Evolutionary conservation across 2,797 vertebrate species (phyloP), one percentile per base, ranked within the genome.

Genomic region (Ctenopoma multispine): DNA sequence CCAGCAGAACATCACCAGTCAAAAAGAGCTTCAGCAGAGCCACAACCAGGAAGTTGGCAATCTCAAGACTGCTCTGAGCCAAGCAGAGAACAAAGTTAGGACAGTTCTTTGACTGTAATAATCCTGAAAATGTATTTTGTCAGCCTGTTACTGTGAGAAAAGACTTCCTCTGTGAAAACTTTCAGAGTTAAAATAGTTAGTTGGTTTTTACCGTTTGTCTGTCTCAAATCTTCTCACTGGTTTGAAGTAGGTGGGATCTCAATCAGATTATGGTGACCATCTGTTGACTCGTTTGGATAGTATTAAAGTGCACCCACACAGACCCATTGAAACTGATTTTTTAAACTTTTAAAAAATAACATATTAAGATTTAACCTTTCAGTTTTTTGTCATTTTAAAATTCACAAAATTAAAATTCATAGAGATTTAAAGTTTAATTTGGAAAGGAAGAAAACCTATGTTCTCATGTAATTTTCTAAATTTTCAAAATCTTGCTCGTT

Each of bases 31-130:
- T 0, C 90, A 92, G 49, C 90, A 91, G 51, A 86, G 88, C 76
- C 94, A 94, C 67, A 88, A 75, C 50, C 95, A 97, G 76, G 96
- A 97, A 77, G 77, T 96, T n/a, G 89, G 86, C 57, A 94, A 94
- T 62, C 86, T 97, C 46, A 97, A 95, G 84, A 93, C 94, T 4
- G 58, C 87, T 57, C 93, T 96, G 44, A 88, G 36, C 79, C 95
- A 97, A 85, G 87, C 96, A 36, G 96, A 98, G 85, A 81, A 72
- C 62, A 97, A 96, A 85, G 93, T 91, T 36, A 77, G 40, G 3
- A 14, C 17, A 2, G 8, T 10, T 29, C 11, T 11, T 21, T 47
- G 40, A 46, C 21, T 27, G 17, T 53, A 18, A n/a, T 10, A 29
- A 4, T 21, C 2, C 15, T 8, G 4, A 27, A 43, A 27, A 44